These are phyloP conservation scores for Chaenodraco wilsoni DNA, from an alignment of 2,797 vertebrate genomes.

Conservation along the genomic window DNA sequence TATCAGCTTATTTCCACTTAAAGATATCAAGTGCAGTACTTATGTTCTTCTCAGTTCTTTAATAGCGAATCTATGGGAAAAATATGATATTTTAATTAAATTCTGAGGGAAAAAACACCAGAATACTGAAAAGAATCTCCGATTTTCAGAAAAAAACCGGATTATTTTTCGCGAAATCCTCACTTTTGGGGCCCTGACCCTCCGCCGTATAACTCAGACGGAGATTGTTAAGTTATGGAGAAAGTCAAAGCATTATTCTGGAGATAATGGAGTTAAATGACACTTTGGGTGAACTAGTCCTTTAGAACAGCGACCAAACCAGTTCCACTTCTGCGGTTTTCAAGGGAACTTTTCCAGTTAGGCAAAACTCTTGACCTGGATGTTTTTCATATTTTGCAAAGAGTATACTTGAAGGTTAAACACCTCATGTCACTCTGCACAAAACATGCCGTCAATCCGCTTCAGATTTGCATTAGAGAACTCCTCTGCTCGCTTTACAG, in stretches of 20 bases:
- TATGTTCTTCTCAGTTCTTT: not conserved
- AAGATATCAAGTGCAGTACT: not conserved
- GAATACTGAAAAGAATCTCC: too few species aligned
- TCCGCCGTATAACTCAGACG: too few species aligned
- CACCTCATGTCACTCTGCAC: not conserved
- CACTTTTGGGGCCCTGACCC: too few species aligned
- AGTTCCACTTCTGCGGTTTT: not conserved
- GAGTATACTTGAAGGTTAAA: conserved; percentile 21
- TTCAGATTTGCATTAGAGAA: conserved; percentile 1
- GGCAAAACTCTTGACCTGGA: not conserved
- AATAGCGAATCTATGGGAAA: not conserved
- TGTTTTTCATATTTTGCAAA: conserved; percentile 5
- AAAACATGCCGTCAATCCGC: not conserved
- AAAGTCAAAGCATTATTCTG: too few species aligned
- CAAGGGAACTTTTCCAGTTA: not conserved
- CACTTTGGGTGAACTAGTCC: not conserved
- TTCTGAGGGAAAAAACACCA: too few species aligned
- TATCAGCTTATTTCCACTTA: not conserved
- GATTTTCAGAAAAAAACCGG: too few species aligned
- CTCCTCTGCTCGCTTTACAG: not conserved
- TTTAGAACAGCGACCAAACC: not conserved
- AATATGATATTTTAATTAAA: too few species aligned
- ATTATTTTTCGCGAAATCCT: too few species aligned
- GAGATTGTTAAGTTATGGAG: too few species aligned
- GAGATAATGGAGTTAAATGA: too few species aligned